Base-by-base conservation (phyloP, 2,113 vertebrate genomes). In the Pygoscelis antarcticus region DNA sequence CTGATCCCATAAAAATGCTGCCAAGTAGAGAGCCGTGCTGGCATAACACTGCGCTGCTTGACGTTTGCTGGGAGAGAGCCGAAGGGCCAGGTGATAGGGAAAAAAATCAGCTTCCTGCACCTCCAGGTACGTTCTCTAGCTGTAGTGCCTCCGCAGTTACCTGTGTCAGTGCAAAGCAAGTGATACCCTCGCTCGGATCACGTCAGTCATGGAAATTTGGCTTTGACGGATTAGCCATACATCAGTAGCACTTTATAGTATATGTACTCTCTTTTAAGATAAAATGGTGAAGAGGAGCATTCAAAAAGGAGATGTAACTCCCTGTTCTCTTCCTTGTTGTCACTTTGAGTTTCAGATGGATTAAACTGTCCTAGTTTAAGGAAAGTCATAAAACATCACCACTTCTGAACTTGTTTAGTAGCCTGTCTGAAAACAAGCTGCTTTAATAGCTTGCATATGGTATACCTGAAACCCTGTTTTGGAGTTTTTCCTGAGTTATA, bases 151-250 rank as follows among this genome's bases (percentile, higher is more conserved):
- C 55, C 3, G 5, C 42, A 57, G 0, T 68, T 74, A 36, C 51
- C 19, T 9, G 3, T 58, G 23, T 23, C 26, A 15, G 20, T 34
- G 69, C 74, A 64, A 32, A 60, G 54, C 47, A 55, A 14, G 40
- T 5, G 7, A 32, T 71, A 47, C 23, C 34, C 6, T 27, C 9
- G 2, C 46, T 89, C 0, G 0, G 42, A 44, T 51, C 61, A 46
- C 1, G 0, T 75, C 32, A 38, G 20, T 26, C 14, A 1, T 71
- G 62, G 57, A 90, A 80, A 79, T 79, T 38, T 30, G 32, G 29
- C 65, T 87, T 64, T 72, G 54, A 76, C 88, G 82, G n/a, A 27
- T 85, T 71, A 76, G 36, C 75, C 8, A 3, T 38, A 6, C 25
- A 6, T 42, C 64, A 78, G 38, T 62, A 71, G 47, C 32, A 10